Base-by-base conservation (phyloP, 2,888 invertebrate species). In the Trissolcus brochymenae region DNA sequence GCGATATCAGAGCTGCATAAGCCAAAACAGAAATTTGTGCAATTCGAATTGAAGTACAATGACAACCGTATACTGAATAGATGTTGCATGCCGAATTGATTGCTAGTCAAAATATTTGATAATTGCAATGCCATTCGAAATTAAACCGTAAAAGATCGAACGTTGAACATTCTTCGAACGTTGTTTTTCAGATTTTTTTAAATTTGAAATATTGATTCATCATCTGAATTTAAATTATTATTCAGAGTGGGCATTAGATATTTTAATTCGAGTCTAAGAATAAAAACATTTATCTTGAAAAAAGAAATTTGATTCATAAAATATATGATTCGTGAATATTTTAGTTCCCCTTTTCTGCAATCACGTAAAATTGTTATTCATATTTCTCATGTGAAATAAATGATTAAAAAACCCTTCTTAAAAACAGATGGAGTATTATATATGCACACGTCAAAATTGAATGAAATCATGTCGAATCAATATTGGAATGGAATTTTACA, bases 41-140 rank as follows among this genome's bases (percentile, higher is more conserved):
- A 9, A 16, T 60, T 43, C 11, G 9, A 68, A 40, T 67, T 17
- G 9, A 43, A 35, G 53, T 53, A 53, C 29, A 25, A 11, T 14
- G 19, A 29, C 11, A 19, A 41, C 35, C 1, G 35, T 11, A 35
- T 17, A 40, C 40, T 40, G 17, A 35, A 40, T 40, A 14, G 21
- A 4, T 25, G 7, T 50, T 50, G 17, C 50, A 50, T 50, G 6
- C 43, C 43, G 43, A 43, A 43, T n/a, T 6, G n/a, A 43, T 43
- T 14, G 43, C 43, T 14, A 14, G 43, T 43, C 43, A 43, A 43
- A 43, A 43, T 43, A 43, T 43, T 43, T 43, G 2, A 43, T 14
- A 13, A 43, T 25, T 25, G 25, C 25, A 25, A 25, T 25, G 25
- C 25, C 25, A 25, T 25, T 25, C 25, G 4, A 25, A 25, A 25